phyloP scores from a whole-genome alignment of 2,888 invertebrate species.

The Leuctra nigra region DNA sequence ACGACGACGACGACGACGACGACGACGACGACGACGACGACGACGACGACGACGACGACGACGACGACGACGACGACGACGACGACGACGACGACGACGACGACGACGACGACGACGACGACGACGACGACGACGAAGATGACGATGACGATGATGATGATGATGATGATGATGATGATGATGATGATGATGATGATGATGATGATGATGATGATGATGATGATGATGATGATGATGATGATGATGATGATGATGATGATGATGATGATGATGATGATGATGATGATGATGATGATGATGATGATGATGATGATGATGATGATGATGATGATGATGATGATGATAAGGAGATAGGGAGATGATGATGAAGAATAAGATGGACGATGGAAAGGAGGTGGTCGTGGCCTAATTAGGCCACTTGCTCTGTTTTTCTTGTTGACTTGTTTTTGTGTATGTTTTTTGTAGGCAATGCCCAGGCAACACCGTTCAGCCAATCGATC shows the following conservation, averaged over 20 bases:
- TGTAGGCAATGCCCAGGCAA: too few species aligned
- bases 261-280: slow-evolving; percentile 18
- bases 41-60: neutral
- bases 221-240: too few species aligned
- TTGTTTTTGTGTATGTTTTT: too few species aligned
- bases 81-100: neutral
- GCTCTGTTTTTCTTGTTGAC: too few species aligned
- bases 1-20: neutral
- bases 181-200: too few species aligned
- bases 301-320: slow-evolving; percentile 18
- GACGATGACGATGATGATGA: too few species aligned
- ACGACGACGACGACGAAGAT: too few species aligned
- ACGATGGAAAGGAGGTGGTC: neutral
- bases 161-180: too few species aligned
- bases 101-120: neutral
- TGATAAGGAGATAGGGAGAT: slow-evolving; percentile 3
- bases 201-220: too few species aligned
- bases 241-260: slow-evolving; percentile 18
- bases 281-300: slow-evolving; percentile 18
- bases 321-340: slow-evolving; percentile 18
- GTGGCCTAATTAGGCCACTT: too few species aligned
- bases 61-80: neutral
- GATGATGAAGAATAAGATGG: too few species aligned
- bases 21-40: neutral
- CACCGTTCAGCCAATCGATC: too few species aligned